A percentile compares a stretch with the other conserved stretches of the same genome.
phyloP scores from a whole-genome alignment of 2,888 invertebrate species.

The Tipula lateralis region DNA sequence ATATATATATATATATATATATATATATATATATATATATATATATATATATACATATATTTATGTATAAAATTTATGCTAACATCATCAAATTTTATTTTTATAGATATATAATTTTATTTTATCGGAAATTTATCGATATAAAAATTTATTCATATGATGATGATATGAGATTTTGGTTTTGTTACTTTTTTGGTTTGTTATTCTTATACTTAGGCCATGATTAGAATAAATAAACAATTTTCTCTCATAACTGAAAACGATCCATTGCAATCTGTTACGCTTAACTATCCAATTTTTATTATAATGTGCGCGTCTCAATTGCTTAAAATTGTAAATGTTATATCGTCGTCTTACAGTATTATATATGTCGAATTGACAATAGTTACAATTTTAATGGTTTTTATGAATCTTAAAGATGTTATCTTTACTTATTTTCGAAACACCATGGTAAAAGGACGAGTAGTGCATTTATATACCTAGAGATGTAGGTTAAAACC shows the following conservation, averaged over 20 bases:
- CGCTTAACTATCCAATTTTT: neutral
- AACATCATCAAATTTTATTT: constrained; percentile 29
- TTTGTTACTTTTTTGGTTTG: neutral
- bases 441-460: neutral
- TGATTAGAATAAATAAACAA: constrained; percentile 29
- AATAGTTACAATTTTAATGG: constrained; percentile 3
- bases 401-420: neutral
- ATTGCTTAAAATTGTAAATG: constrained; percentile 28
- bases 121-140: constrained; percentile 27
- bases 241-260: constrained; percentile 12
- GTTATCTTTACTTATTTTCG: neutral
- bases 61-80: constrained; percentile 12
- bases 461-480: neutral
- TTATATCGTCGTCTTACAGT: neutral
- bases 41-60: too few species aligned
- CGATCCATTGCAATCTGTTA: constrained; percentile 28
- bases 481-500: neutral
- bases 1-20: too few species aligned
- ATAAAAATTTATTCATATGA: constrained; percentile 28
- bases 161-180: constrained; percentile 24
- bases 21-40: too few species aligned
- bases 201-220: neutral
- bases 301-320: constrained; percentile 13
- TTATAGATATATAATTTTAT: constrained; percentile 28
- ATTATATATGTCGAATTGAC: neutral